These are phyloP conservation scores for Paguma larvata DNA, from an alignment of 2,797 vertebrate genomes.

Conservation along the genomic window DNA sequence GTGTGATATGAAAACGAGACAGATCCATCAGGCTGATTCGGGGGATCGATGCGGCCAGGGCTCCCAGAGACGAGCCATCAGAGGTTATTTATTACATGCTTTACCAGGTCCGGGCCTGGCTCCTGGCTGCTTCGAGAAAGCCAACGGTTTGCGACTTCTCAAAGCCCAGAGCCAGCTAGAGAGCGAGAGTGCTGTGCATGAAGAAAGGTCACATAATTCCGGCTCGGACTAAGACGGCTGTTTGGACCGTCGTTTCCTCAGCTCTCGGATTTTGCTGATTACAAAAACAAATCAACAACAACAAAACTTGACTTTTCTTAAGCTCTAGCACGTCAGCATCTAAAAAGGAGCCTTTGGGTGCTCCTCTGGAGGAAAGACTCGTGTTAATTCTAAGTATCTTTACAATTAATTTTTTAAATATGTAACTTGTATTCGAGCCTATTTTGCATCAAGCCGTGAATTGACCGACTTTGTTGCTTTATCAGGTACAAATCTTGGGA, in stretches of 20 bases:
- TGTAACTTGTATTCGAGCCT: background rate
- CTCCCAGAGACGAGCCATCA: conserved; percentile 39
- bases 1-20: conserved; percentile 62
- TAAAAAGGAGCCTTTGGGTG: background rate
- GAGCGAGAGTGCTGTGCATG: background rate
- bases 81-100: conserved; percentile 48
- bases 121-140: conserved; percentile 1
- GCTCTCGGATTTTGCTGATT: conserved; percentile 25
- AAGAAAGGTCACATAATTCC: conserved; percentile 36
- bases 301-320: conserved; percentile 8
- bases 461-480: background rate
- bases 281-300: background rate
- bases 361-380: background rate
- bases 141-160: background rate
- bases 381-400: conserved; percentile 28
- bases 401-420: conserved; percentile 43
- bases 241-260: conserved; percentile 15
- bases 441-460: background rate
- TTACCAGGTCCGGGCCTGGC: background rate
- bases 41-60: conserved; percentile 46
- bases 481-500: background rate
- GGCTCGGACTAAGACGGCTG: background rate
- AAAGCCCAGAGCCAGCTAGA: conserved; percentile 32
- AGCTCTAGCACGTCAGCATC: conserved; percentile 33
- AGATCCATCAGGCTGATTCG: conserved; percentile 70